A percentile compares a stretch with the other conserved stretches of the same genome.
Conservation (phyloP, 2,113 vertebrate genomes). For the Centropus unirufus region DNA sequence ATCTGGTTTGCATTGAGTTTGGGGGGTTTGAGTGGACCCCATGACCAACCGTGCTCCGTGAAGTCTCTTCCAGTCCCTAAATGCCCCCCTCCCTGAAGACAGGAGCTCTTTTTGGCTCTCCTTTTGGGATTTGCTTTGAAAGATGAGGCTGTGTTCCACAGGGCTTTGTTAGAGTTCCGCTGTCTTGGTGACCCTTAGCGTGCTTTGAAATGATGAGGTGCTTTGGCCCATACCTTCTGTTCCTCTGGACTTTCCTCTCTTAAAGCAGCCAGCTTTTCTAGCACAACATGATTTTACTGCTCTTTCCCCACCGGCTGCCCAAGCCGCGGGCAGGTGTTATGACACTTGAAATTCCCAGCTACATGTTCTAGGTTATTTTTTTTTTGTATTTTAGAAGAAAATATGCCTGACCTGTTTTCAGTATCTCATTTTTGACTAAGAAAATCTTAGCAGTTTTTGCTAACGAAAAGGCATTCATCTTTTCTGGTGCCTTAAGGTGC, state of each 20-base stretch:
- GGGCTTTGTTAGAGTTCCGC: neutral
- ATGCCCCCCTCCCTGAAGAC: neutral
- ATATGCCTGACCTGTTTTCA: neutral
- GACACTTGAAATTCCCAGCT: neutral
- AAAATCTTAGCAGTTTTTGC: neutral
- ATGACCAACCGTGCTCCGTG: neutral
- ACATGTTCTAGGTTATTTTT: neutral
- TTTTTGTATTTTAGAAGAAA: neutral
- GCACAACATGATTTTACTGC: neutral
- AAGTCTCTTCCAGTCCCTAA: neutral
- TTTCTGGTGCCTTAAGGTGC: neutral
- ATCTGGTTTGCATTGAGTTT: neutral
- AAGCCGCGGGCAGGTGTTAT: fast-evolving
- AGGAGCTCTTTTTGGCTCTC: neutral
- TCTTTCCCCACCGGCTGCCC: neutral
- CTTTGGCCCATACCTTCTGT: neutral
- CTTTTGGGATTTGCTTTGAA: neutral
- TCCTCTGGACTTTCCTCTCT: neutral
- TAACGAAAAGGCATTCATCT: neutral
- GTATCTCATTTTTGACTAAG: neutral
- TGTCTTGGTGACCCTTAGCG: neutral
- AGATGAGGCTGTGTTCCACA: fast-evolving
- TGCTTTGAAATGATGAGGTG: neutral
- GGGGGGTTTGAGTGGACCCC: neutral
- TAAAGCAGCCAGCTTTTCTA: neutral